Base-by-base conservation (phyloP, 2,797 vertebrate genomes). In the Buceros bicornis region DNA sequence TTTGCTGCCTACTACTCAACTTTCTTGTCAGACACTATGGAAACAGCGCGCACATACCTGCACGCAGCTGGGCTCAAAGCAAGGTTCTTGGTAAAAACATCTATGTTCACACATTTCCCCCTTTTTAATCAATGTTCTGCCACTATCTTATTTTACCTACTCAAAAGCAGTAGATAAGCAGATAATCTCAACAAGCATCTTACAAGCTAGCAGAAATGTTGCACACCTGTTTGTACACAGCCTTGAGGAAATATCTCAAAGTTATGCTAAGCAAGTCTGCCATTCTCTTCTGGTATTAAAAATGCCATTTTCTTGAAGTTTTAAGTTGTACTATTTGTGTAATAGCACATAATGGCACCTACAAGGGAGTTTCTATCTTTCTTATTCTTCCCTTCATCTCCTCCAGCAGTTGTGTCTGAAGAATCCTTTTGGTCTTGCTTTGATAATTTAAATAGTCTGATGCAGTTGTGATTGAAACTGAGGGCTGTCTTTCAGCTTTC, bases 241-340 rank as follows among this genome's bases (percentile, higher is more conserved):
- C 48, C 16, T 91, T 89, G 89, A 81, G 88, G 95, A 73, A 82
- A 85, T 79, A 89, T 64, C 78, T 86, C 57, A 66, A 78, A 95
- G 82, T 87, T 92, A 81, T 24, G 53, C 65, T 72, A 74, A 90
- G 62, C 29, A 64, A 92, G 73, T 72, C 48, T 60, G 78, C 73
- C 57, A 37, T 91, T 94, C 83, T 80, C 82, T 93, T 87, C 90
- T 94, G 89, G 58, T 87, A 69, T 82, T 78, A 87, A 73, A 91
- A 86, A 78, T 79, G 66, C 43, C 35, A 64, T 84, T 93, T 83
- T 66, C 14, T 60, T 93, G 70, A 88, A 90, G 66, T 93, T 96
- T 69, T 79, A 54, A 94, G 81, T n/a, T 67, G n/a, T 57, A 33
- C n/a, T 72, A 37, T 62, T 90, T 82, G 48, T 81, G 48, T 72